Conservation (phyloP, 53 echinoderm and acorn worm species). For the Echinarachnius parma region DNA sequence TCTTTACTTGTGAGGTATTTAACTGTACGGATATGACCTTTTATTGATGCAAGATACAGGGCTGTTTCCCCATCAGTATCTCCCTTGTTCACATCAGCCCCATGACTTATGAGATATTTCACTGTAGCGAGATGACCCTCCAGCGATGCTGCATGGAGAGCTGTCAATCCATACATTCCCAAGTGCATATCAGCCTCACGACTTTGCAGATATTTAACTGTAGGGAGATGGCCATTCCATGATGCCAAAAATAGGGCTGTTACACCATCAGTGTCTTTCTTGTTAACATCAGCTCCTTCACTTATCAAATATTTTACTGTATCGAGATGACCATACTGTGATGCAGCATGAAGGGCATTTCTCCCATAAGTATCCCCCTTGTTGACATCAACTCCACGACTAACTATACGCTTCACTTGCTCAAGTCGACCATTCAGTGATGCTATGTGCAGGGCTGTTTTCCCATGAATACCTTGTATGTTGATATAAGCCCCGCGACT, state of each 20-base stretch:
- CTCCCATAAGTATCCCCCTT: no score
- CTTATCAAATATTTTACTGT: no score
- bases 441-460: no score
- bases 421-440: no score
- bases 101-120: not conserved
- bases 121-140: not conserved
- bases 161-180: not conserved
- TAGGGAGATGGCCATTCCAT: not conserved
- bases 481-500: no score
- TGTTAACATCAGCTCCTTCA: not conserved
- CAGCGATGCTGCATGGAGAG: not conserved
- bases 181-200: not conserved
- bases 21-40: not conserved
- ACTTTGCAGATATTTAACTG: not conserved
- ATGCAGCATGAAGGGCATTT: no score
- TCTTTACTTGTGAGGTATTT: not conserved
- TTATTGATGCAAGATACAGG: not conserved
- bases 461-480: no score
- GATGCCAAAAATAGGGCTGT: not conserved
- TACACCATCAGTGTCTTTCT: not conserved
- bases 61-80: not conserved
- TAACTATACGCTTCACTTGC: no score
- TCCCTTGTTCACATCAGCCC: not conserved
- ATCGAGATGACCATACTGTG: no score
- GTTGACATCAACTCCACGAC: no score